phyloP scores from a whole-genome alignment of 1,140 invertebrate genomes.

The Dreissena polymorpha region DNA sequence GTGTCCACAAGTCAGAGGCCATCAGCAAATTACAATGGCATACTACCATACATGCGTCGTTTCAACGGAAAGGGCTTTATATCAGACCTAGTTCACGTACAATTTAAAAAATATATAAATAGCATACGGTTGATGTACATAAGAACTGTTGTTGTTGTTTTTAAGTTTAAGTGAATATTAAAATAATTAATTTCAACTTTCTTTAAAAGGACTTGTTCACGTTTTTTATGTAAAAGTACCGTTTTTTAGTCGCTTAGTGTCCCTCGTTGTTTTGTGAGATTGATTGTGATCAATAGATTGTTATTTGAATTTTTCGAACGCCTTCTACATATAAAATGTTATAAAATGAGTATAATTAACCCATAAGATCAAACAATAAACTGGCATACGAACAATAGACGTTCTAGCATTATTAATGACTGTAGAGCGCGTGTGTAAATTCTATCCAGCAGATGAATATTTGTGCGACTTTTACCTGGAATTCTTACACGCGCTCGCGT shows the following conservation, averaged over 20 bases:
- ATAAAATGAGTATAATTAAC: background rate
- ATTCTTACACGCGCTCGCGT: background rate
- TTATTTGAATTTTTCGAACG: no score
- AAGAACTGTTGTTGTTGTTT: no score
- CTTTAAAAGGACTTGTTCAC: no score
- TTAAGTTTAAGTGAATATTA: no score
- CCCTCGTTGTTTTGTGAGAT: no score
- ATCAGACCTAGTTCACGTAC: background rate
- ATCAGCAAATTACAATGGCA: background rate
- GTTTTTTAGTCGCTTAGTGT: no score
- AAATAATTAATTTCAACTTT: no score
- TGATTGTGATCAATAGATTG: no score
- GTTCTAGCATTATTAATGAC: background rate
- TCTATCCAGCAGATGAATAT: constrained; percentile 1
- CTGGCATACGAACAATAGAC: background rate
- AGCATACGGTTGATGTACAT: background rate
- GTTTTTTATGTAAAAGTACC: no score
- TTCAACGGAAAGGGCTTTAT: background rate
- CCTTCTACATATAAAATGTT: no score
- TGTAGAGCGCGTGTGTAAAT: background rate
- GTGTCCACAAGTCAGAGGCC: background rate
- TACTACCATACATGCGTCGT: background rate
- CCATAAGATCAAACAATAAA: background rate
- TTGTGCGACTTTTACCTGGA: constrained; percentile 1
- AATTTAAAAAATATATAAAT: background rate